Conservation (phyloP, 2,113 vertebrate genomes). For the Myrmecobius fasciatus region DNA sequence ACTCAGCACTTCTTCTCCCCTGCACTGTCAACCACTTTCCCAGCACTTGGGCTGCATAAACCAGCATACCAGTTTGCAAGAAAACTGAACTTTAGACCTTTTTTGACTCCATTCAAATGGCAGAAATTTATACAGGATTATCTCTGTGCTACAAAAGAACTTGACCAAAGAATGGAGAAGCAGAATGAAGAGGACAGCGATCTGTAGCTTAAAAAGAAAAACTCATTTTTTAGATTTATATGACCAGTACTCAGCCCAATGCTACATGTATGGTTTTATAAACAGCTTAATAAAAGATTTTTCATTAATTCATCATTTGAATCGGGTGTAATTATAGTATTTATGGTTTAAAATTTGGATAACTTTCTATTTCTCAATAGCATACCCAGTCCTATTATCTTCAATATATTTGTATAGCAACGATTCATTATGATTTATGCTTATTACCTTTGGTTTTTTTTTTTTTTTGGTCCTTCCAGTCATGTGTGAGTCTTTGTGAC, state of each 20-base stretch:
- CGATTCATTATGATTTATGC: constrained; percentile 10
- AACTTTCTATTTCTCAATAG: constrained; percentile 22
- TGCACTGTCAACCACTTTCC: background rate
- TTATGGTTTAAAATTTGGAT: background rate
- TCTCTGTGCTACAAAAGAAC: background rate
- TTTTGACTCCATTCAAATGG: background rate
- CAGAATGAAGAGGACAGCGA: background rate
- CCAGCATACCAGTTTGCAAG: background rate
- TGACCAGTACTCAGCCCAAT: background rate
- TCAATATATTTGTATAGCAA: constrained; percentile 10
- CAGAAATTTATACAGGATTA: background rate
- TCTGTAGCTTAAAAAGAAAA: background rate
- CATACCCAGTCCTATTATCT: constrained; percentile 2
- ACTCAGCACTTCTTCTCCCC: too few species aligned
- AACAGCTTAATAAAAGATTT: background rate
- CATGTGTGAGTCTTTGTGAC: background rate
- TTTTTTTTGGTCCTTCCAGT: background rate
- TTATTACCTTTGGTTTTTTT: background rate
- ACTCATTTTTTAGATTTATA: background rate
- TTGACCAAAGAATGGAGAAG: background rate
- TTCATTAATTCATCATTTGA: background rate
- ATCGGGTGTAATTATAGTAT: background rate
- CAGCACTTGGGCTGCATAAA: background rate
- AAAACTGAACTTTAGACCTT: background rate
- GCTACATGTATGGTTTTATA: background rate